A percentile compares a stretch with the other conserved stretches of the same genome.
Conservation (phyloP, 1,140 invertebrate species). For the Temnothorax curvispinosus region DNA sequence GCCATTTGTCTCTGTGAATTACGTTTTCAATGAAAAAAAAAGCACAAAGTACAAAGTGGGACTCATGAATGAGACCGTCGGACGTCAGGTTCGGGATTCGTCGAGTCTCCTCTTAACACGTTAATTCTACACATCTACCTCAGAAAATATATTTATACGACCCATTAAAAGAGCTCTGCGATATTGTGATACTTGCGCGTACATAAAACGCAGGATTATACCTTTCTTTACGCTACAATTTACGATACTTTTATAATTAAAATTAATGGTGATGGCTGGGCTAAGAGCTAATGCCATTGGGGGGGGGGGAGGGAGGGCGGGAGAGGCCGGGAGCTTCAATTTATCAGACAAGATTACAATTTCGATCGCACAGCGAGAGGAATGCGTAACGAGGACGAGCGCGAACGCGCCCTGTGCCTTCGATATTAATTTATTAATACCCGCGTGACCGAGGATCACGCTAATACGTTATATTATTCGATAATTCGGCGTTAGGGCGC, state of each 20-base stretch:
- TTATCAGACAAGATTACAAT: constrained; percentile 59
- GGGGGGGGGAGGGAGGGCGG: too few relatives aligned
- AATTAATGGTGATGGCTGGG: constrained; percentile 14
- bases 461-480: constrained; percentile 63
- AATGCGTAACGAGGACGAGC: constrained; percentile 57
- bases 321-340: constrained; percentile 26
- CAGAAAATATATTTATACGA: not conserved
- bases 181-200: not conserved
- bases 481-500: constrained; percentile 60
- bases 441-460: constrained; percentile 57
- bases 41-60: not conserved
- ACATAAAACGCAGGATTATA: not conserved
- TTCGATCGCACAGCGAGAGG: constrained; percentile 48
- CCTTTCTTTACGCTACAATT: not conserved
- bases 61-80: constrained; percentile 10
- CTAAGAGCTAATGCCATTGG: constrained; percentile 35
- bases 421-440: constrained; percentile 63
- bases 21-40: not conserved
- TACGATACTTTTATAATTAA: constrained; percentile 37
- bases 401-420: constrained; percentile 47
- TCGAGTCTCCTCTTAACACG: not conserved
- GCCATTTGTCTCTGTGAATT: not conserved
- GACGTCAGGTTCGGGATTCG: not conserved
- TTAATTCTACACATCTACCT: not conserved
- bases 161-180: not conserved